Percentiles rank a stretch among this genome's conserved stretches.
Evolutionary conservation across 2,888 invertebrate genomes (phyloP).

Genomic region (Cheiracanthium punctorium): DNA sequence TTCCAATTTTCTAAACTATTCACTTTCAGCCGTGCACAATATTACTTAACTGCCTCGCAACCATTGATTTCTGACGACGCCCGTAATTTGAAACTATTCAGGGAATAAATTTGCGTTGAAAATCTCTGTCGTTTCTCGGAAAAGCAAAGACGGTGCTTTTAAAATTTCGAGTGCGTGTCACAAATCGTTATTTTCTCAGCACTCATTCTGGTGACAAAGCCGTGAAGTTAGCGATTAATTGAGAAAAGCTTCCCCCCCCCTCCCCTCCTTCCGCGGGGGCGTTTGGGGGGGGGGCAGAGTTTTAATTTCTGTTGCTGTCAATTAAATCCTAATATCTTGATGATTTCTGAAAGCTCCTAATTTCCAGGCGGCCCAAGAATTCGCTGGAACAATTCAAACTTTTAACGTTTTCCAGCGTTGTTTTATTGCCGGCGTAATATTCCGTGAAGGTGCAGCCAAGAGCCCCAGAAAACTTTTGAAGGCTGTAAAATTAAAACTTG

Average conservation of each 20-base stretch:
- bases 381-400: no score
- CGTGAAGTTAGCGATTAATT: no score
- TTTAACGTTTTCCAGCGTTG: no score
- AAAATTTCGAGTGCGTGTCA: no score
- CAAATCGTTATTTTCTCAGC: background rate
- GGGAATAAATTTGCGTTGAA: background rate
- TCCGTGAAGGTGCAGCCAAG: no score
- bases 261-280: background rate
- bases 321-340: background rate
- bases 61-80: background rate
- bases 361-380: no score
- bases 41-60: background rate
- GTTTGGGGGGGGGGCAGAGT: background rate
- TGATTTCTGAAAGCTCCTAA: background rate
- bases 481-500: no score
- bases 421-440: no score
- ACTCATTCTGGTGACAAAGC: no score
- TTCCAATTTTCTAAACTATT: conserved; percentile 4
- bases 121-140: background rate
- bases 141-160: no score
- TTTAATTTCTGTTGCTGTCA: background rate
- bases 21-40: background rate
- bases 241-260: no score
- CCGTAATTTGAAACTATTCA: background rate
- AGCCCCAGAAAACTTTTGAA: no score